These are phyloP conservation scores for Harpagifer antarcticus DNA, from an alignment of 2,797 vertebrate species.

Conservation along the genomic window DNA sequence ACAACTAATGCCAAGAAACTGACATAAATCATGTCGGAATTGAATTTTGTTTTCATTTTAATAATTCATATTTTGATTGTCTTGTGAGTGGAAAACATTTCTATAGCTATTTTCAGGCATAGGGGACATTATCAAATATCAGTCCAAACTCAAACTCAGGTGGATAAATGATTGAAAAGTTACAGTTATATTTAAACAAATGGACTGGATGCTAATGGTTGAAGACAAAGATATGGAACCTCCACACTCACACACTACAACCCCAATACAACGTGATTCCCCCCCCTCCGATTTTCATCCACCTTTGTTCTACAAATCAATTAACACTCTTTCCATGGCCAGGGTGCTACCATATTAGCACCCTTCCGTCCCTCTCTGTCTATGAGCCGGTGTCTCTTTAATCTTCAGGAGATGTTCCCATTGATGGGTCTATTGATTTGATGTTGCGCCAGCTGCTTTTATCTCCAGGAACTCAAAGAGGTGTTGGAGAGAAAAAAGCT, in stretches of 20 bases:
- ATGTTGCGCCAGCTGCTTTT: slow-evolving; percentile 84
- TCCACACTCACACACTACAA: slow-evolving; percentile 12
- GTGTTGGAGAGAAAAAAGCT: slow-evolving; percentile 47
- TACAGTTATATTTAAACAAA: slow-evolving; percentile 35
- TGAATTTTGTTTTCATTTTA: no score
- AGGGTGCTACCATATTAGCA: slow-evolving; percentile 73
- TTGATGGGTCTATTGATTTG: slow-evolving; percentile 87
- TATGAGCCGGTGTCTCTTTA: slow-evolving; percentile 82
- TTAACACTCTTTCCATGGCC: slow-evolving; percentile 77
- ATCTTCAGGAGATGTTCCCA: slow-evolving; percentile 86
- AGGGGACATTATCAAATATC: no score
- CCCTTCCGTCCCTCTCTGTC: slow-evolving; percentile 55
- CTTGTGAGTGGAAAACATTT: no score
- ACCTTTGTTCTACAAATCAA: slow-evolving; percentile 73
- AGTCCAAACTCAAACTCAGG: not conserved
- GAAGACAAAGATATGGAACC: slow-evolving; percentile 26
- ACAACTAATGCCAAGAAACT: not conserved
- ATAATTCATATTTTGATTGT: no score
- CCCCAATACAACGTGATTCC: slow-evolving; percentile 47
- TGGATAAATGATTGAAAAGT: slow-evolving; percentile 12
- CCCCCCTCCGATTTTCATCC: slow-evolving; percentile 67
- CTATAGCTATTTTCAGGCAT: no score
- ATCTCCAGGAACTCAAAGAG: slow-evolving; percentile 84
- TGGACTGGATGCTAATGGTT: slow-evolving; percentile 49
- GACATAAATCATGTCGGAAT: not conserved